Percentiles rank a stretch among this genome's conserved stretches.
Conservation (phyloP, 2,113 vertebrate genomes). For the Proterorhinus semilunaris region DNA sequence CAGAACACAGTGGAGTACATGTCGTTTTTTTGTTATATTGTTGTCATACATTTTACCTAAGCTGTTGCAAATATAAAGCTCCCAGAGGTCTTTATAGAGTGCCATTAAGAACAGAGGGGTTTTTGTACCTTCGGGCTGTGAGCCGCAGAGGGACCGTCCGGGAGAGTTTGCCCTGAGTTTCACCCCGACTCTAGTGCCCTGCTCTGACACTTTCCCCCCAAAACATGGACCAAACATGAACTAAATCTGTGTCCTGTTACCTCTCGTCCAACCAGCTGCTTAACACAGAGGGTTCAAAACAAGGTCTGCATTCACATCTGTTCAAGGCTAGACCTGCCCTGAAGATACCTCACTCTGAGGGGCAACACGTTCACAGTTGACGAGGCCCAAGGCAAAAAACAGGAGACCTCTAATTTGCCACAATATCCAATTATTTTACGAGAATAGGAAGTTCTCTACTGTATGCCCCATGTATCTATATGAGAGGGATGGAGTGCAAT, state of each 20-base stretch:
- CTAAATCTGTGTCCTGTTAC: constrained; percentile 47
- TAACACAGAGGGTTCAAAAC: constrained; percentile 18
- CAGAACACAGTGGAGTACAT: too few relatives aligned
- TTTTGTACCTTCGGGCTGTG: neutral
- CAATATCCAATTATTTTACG: too few relatives aligned
- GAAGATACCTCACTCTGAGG: neutral
- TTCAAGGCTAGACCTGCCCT: neutral
- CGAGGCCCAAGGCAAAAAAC: too few relatives aligned
- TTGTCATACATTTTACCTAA: too few relatives aligned
- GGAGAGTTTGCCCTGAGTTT: constrained; percentile 34
- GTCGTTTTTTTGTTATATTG: too few relatives aligned
- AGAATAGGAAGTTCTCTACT: too few relatives aligned
- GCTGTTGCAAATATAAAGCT: neutral
- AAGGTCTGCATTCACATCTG: constrained; percentile 35
- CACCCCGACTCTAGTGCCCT: constrained; percentile 29
- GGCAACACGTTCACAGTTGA: neutral
- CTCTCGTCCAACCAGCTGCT: constrained; percentile 29
- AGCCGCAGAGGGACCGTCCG: constrained; percentile 26
- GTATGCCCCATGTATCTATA: too few relatives aligned
- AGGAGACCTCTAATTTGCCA: too few relatives aligned
- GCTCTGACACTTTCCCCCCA: neutral
- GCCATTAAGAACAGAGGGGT: neutral
- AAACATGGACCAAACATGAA: constrained; percentile 11
- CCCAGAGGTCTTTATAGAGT: neutral
- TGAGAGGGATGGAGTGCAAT: too few relatives aligned